Evolutionary conservation across 2,888 invertebrate species (phyloP), one percentile per base, ranked within the genome.

Genomic region (Chironomus riparius): DNA sequence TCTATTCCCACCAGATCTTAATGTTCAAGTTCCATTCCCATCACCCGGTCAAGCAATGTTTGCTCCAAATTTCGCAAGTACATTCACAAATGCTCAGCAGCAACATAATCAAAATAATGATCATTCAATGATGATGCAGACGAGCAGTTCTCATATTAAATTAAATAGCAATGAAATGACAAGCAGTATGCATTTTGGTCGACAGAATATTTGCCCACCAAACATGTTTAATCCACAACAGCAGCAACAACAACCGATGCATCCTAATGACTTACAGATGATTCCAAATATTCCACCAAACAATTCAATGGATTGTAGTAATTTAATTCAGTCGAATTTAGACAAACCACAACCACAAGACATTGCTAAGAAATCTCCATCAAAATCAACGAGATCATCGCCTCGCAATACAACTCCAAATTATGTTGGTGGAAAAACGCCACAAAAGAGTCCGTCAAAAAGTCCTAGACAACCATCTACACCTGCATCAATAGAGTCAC

Each of bases 1-100:
- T 77, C 82, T 89, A 50, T 89, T 91, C 80, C 89, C 89, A 78
- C 86, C 88, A 65, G 86, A 86, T 77, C 83, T 87, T 69, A 86
- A 87, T 78, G 85, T 88, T 62, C 89, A 90, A 79, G 82, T 91
- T 79, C 87, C 91, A 6, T 88, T 91, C 80, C 88, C 91, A 6
- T 89, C 91, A 0, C 88, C 91, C 13, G 89, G 89, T 15, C 87
- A 90, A 1, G 87, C 87, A 1, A 84, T 90, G 79, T 90, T 88
- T 81, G 88, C 89, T 6, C 86, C 90, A 47, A 86, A 87, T 1
- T 86, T 89, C 77, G 86, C 85, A 21, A 85, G 87, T 22, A 85
- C 83, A 86, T 5, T 80, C 82, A 77, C 78, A 10, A 38, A 69
- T 50, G 70, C 77, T 3, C 50, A 62, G 10, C 70, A 24, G 4